Base-by-base conservation (phyloP, 2,888 invertebrate species). In the Andrena minutula region DNA sequence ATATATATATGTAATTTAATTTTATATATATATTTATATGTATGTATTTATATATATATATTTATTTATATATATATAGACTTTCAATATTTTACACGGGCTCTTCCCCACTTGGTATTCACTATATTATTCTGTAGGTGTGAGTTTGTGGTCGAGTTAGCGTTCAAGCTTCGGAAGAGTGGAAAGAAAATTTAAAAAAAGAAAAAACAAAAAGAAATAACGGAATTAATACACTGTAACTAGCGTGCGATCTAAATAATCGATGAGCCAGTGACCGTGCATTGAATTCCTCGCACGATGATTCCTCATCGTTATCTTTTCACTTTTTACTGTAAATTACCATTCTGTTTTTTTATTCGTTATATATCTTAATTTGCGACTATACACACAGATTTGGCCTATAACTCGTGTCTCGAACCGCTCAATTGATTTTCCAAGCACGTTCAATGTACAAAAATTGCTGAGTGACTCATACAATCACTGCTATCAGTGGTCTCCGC, bases 71-170 rank as follows among this genome's bases (percentile, higher is more conserved):
- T 90, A 90, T 90, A 89, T 90, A 88, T 90, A 91, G 88, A 92
- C 88, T 91, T 92, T 91, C 91, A 89, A 85, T 93, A 93, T 92
- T 91, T 92, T 92, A 92, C 91, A 92, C 85, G 89, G 84, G 86
- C 77, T 85, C 80, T 81, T 82, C 65, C 83, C 84, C 82, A 76
- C 79, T 85, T 82, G 77, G 75, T 83, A 85, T 71, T 71, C 79
- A 68, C 32, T 64, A 68, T 81, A 75, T 71, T 30, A 58, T 47
- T 35, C n/a, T 35, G 41, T 68, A 58, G 32, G 69, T 78, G 76
- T 72, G 82, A 75, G 56, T 77, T 65, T 61, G 71, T 80, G 76
- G 35, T 88, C 80, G 81, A 83, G 75, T 56, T 82, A 85, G 79
- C 75, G 69, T 83, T 66, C 41, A 53, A 65, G 73, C 64, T 51